phyloP scores from a whole-genome alignment of 2,113 vertebrate species.

The Mesitornis unicolor region DNA sequence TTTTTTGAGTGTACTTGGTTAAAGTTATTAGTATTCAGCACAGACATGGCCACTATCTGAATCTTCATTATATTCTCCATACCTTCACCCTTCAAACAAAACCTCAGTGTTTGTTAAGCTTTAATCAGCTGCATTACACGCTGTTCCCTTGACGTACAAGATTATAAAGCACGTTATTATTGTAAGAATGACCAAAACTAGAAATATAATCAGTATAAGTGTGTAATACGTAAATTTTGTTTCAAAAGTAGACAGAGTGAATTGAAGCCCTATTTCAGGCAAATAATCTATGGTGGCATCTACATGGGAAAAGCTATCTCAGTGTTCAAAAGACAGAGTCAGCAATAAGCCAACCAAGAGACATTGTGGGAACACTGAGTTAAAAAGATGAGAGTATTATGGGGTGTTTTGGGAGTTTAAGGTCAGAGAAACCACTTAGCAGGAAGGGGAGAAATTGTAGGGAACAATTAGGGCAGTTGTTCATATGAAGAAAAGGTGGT shows the following conservation, averaged over 20 bases:
- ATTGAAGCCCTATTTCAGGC: not conserved
- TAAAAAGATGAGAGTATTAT: not conserved
- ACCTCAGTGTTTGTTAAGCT: not conserved
- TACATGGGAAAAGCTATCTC: not conserved
- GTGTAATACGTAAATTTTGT: accelerated
- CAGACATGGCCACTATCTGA: not conserved
- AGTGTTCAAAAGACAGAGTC: not conserved
- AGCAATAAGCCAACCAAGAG: not conserved
- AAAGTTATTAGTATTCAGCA: not conserved
- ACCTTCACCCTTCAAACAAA: not conserved
- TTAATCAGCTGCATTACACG: not conserved
- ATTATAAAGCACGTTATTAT: not conserved
- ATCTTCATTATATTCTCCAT: not conserved
- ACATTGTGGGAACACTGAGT: not conserved
- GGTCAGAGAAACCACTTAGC: not conserved
- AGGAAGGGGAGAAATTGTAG: not conserved
- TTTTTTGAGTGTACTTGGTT: not conserved
- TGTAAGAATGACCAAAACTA: not conserved
- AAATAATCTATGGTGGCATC: not conserved
- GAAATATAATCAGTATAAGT: not conserved
- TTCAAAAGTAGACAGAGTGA: not conserved
- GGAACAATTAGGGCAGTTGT: not conserved
- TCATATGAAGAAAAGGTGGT: not conserved
- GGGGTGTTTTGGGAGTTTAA: not conserved
- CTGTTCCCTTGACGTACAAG: not conserved